Conservation (phyloP, 2,888 invertebrate species). For the Brachypalpus laphriformis region DNA sequence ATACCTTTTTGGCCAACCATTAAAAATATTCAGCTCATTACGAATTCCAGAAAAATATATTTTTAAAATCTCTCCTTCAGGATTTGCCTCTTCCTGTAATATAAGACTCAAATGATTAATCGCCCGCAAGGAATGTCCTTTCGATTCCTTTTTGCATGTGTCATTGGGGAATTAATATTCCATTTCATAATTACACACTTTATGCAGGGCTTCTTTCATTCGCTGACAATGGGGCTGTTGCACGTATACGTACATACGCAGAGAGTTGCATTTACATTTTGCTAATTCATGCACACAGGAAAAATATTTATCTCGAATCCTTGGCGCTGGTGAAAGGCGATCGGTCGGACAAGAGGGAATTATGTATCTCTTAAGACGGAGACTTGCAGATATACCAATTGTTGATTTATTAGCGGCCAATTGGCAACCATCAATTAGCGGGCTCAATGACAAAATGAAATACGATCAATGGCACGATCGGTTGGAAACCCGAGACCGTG, state of each 20-base stretch:
- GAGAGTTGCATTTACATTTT: conserved; percentile 66
- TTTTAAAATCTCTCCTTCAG: too few relatives aligned
- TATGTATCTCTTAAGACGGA: background rate
- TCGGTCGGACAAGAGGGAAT: background rate
- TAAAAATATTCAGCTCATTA: conserved; percentile 27
- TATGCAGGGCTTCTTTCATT: conserved; percentile 63
- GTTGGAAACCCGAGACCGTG: conserved; percentile 75
- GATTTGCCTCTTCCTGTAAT: conserved; percentile 4
- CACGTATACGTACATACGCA: background rate
- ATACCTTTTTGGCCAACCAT: background rate
- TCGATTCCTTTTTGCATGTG: conserved; percentile 58
- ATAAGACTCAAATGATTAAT: conserved; percentile 55
- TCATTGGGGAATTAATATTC: conserved; percentile 72
- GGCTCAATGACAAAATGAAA: conserved; percentile 76
- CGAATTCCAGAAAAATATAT: conserved; percentile 13
- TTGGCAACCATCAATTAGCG: conserved; percentile 76
- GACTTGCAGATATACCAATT: conserved; percentile 54
- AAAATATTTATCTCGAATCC: conserved; percentile 33
- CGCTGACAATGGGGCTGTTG: conserved; percentile 40
- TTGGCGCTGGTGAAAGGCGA: background rate
- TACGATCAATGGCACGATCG: conserved; percentile 75
- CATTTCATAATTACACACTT: conserved; percentile 66
- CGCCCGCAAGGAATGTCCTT: conserved; percentile 60
- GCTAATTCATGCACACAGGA: conserved; percentile 60
- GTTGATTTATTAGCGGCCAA: conserved; percentile 72